A percentile compares a stretch with the other conserved stretches of the same genome.
phyloP scores from a whole-genome alignment of 2,113 vertebrate genomes.

The Talpa occidentalis region DNA sequence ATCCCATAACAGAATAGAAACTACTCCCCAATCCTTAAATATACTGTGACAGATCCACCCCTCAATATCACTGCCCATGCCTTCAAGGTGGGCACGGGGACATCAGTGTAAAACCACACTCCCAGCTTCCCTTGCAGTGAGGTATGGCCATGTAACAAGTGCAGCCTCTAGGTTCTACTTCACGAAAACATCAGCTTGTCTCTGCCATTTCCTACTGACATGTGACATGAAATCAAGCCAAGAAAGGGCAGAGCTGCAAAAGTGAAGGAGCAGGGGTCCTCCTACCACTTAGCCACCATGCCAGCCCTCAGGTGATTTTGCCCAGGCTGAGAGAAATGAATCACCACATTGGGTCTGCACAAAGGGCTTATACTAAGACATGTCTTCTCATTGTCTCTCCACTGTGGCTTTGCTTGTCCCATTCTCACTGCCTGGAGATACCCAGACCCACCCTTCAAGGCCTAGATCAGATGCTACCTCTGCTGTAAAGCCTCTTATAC shows the following conservation, averaged over 20 bases:
- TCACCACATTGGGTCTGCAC: not conserved
- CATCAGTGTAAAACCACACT: not conserved
- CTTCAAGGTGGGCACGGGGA: not conserved
- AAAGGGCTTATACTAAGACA: not conserved
- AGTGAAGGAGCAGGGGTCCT: too few species aligned
- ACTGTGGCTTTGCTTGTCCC: not conserved
- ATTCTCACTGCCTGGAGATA: not conserved
- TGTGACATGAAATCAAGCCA: accelerated
- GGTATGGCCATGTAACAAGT: not conserved
- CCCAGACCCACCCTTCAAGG: accelerated
- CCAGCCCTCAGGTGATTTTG: not conserved
- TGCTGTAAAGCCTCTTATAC: not conserved
- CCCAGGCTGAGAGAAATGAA: not conserved
- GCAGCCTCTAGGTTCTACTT: not conserved
- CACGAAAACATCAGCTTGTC: not conserved
- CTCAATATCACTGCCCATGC: not conserved
- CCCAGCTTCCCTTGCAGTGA: not conserved
- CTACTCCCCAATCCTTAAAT: not conserved
- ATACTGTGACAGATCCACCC: too few species aligned
- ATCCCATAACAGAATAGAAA: not conserved
- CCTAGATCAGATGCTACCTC: not conserved
- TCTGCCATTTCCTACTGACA: not conserved
- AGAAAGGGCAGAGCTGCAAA: not conserved
- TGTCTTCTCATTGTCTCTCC: not conserved
- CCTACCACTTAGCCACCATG: not conserved